Evolutionary conservation across 1,140 invertebrate genomes (phyloP), one percentile per base, ranked within the genome.

Genomic region (Caenorhabditis inopinata): DNA sequence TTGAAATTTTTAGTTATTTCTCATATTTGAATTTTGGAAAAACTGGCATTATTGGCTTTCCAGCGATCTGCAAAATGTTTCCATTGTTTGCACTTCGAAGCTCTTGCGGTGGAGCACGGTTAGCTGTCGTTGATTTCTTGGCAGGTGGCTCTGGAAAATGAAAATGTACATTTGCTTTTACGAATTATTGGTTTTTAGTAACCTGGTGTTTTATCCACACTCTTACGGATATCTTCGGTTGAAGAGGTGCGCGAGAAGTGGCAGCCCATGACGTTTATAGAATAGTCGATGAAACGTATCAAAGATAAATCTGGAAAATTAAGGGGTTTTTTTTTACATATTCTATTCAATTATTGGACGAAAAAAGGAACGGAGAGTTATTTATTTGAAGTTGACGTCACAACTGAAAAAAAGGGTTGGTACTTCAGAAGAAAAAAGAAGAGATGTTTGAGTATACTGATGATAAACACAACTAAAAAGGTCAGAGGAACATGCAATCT

Each of bases 21-120:
- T n/a, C n/a, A n/a, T n/a, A n/a, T n/a, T n/a, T n/a, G n/a, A n/a
- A n/a, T n/a, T n/a, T n/a, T n/a, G n/a, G n/a, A n/a, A n/a, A n/a
- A 53, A 68, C 58, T 38, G 11, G 38, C 58, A 68, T 68, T 29
- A 68, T 68, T 68, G 58, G 58, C 32, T 68, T 68, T 68, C 58
- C 58, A 38, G 58, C 58, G 9, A 68, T 68, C 11, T 68, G 58
- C n/a, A 68, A 21, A 25, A 29, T 25, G 9, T 68, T 68, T 29
- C 58, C 58, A 18, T 68, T 68, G 32, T 68, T 68, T n/a, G 58
- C 58, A 21, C 58, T 68, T 16, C 58, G 58, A 18, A 68, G 58
- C n/a, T 68, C 58, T 21, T 68, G 58, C 16, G 58, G 6, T 38
- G 58, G 58, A 21, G 58, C 58, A 18, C 58, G 58, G 32, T 38